Percentiles rank a stretch among this genome's conserved stretches.
Conservation (phyloP, 2,113 vertebrate species). For the Trinectes maculatus region DNA sequence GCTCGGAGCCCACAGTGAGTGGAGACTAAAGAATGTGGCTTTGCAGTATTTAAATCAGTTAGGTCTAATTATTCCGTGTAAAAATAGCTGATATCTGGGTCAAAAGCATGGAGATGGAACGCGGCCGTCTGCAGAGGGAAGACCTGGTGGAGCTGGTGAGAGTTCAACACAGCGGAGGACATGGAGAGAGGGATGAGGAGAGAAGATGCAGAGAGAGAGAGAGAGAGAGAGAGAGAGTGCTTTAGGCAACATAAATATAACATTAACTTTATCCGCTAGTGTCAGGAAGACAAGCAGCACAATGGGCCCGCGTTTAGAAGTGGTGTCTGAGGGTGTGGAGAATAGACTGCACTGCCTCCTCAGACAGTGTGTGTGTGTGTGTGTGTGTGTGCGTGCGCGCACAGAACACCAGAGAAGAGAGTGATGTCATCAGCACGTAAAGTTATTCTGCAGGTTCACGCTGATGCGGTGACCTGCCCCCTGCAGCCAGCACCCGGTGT, state of each 20-base stretch:
- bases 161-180: slow-evolving; percentile 77
- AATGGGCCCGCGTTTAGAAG: slow-evolving; percentile 66
- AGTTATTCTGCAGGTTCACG: slow-evolving; percentile 10
- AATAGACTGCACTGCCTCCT: slow-evolving; percentile 28
- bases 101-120: slow-evolving; percentile 82
- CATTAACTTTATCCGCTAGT: slow-evolving; percentile 77
- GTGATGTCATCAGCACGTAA: too few species aligned
- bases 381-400: slow-evolving; percentile 1
- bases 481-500: slow-evolving; percentile 2
- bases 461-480: slow-evolving; percentile 19
- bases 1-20: slow-evolving; percentile 55
- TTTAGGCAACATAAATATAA: slow-evolving; percentile 85
- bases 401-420: too few species aligned
- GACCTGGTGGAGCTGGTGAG: slow-evolving; percentile 78
- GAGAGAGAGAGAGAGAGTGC: slow-evolving; percentile 61
- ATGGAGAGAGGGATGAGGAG: slow-evolving; percentile 36
- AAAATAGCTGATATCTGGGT: slow-evolving; percentile 83
- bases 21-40: slow-evolving; percentile 73
- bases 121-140: slow-evolving; percentile 82
- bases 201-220: slow-evolving; percentile 57
- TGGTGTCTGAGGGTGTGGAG: slow-evolving; percentile 55
- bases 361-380: slow-evolving; percentile 15
- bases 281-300: slow-evolving; percentile 65
- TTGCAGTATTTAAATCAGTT: slow-evolving; percentile 84
- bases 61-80: slow-evolving; percentile 82